Evolutionary conservation across 2,113 vertebrate species (phyloP).

Genomic region (Melanerpes aurifrons): DNA sequence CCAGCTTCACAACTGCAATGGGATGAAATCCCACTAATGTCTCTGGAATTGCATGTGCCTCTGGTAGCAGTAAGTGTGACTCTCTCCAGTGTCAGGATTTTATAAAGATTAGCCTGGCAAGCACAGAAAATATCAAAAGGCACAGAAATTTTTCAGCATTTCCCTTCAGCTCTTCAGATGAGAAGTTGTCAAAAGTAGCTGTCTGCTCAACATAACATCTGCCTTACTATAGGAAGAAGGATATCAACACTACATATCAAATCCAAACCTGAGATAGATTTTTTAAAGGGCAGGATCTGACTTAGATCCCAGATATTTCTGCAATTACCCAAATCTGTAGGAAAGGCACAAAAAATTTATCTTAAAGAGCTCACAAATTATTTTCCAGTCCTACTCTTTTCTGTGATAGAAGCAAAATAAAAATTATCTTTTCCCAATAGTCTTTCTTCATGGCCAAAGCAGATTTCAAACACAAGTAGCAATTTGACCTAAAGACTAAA

Average conservation of each 20-base stretch:
- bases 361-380: constrained; percentile 28
- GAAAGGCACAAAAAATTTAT: constrained; percentile 40
- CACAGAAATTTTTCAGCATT: constrained; percentile 24
- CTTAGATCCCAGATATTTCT: constrained; percentile 67
- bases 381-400: constrained; percentile 7
- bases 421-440: not conserved
- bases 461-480: not conserved
- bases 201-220: constrained; percentile 63
- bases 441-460: not conserved
- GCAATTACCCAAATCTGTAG: constrained; percentile 62
- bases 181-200: constrained; percentile 61
- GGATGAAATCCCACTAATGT: not conserved
- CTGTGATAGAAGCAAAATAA: constrained; percentile 26
- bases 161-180: constrained; percentile 37
- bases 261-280: constrained; percentile 59
- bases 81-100: not conserved
- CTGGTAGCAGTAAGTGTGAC: not conserved
- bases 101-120: constrained; percentile 27
- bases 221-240: constrained; percentile 46
- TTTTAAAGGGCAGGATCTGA: constrained; percentile 71
- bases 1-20: not conserved
- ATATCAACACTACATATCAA: constrained; percentile 64
- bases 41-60: not conserved
- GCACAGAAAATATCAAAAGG: constrained; percentile 26
- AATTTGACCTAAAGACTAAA: not conserved